Conservation (phyloP, 2,888 invertebrate genomes). For the Drosophila meridionalis region DNA sequence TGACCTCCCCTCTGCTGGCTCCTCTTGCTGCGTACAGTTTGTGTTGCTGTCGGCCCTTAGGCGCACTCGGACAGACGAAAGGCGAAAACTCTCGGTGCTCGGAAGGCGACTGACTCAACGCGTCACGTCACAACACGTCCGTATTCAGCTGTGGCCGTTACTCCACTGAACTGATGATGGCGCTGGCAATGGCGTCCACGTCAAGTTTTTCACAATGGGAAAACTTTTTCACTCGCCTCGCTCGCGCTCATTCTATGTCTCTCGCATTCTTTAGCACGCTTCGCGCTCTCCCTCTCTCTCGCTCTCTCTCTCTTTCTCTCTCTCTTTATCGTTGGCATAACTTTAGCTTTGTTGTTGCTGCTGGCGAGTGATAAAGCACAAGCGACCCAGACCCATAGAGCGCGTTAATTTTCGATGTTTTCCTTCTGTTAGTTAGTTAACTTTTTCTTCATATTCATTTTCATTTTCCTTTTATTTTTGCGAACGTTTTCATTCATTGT, state of each 20-base stretch:
- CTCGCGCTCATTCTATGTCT: constrained; percentile 22
- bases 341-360: constrained; percentile 18
- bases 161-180: constrained; percentile 74
- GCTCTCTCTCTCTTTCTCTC: constrained; percentile 7
- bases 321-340: constrained; percentile 5
- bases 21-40: constrained; percentile 4
- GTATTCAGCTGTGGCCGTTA: constrained; percentile 83
- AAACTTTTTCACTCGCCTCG: constrained; percentile 40
- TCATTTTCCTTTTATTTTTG: constrained; percentile 11
- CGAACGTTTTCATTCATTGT: constrained; percentile 48
- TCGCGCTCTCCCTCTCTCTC: constrained; percentile 7
- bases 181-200: constrained; percentile 49
- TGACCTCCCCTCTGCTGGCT: background rate
- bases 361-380: constrained; percentile 49
- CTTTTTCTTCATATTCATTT: constrained; percentile 12
- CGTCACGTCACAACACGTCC: constrained; percentile 74
- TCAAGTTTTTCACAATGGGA: constrained; percentile 61
- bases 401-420: constrained; percentile 59
- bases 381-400: constrained; percentile 35
- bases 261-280: constrained; percentile 11
- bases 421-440: constrained; percentile 34
- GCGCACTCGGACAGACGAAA: constrained; percentile 15
- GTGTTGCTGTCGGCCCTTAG: constrained; percentile 26
- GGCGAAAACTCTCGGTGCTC: constrained; percentile 33
- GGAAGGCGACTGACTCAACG: constrained; percentile 22